Evolutionary conservation across 1,140 invertebrate species (phyloP).

Genomic region (Sycobia sp.): DNA sequence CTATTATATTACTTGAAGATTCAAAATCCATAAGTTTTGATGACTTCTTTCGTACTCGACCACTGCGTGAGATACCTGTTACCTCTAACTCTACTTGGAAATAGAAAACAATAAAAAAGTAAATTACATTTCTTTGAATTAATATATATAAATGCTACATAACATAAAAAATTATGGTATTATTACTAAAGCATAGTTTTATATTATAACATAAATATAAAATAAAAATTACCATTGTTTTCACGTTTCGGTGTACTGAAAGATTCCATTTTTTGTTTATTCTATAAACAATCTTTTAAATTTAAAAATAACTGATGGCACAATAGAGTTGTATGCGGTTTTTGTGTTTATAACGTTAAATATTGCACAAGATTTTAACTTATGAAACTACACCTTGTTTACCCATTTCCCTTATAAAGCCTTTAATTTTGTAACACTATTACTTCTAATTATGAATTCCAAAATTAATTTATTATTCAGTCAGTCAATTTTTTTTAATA

Average conservation of each 20-base stretch:
- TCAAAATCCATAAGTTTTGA: constrained; percentile 95
- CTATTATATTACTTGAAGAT: constrained; percentile 77
- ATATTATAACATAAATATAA: neutral
- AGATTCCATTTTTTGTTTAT: constrained; percentile 10
- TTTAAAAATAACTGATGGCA: neutral
- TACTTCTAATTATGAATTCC: too few species aligned
- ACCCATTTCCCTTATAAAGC: constrained; percentile 5
- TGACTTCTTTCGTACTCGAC: constrained; percentile 89
- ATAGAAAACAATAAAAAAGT: neutral
- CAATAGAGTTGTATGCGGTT: too few species aligned
- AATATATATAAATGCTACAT: neutral
- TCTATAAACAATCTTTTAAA: neutral
- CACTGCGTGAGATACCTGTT: constrained; percentile 83
- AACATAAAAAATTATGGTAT: too few species aligned
- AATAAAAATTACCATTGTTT: constrained; percentile 24
- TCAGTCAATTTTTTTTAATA: neutral
- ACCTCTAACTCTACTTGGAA: constrained; percentile 74
- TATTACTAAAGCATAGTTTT: too few species aligned
- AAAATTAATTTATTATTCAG: too few species aligned
- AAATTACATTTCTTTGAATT: neutral
- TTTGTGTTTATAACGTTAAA: neutral
- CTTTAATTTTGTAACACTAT: constrained; percentile 3
- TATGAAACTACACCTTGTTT: neutral
- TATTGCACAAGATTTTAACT: constrained; percentile 3
- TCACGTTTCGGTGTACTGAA: constrained; percentile 24